Conservation (phyloP, 2,888 invertebrate species). For the Drosophila cyrtoloma region DNA sequence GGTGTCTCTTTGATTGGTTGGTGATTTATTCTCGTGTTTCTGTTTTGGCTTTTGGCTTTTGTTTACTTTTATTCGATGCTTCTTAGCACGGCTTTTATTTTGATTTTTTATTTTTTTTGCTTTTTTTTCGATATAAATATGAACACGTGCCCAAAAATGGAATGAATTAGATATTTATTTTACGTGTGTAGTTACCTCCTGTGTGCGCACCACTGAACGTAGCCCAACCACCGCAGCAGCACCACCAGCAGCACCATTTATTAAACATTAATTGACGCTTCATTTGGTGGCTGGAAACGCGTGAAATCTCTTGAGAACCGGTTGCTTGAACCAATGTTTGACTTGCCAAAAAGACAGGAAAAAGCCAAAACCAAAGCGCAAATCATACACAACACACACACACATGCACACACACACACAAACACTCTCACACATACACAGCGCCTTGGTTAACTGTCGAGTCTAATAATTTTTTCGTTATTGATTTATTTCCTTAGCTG, state of each 20-base stretch:
- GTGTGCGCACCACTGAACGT: background rate
- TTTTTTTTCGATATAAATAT: slow-evolving; percentile 8
- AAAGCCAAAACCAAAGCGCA: slow-evolving; percentile 43
- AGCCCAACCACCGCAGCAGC: slow-evolving; percentile 2
- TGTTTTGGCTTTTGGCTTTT: slow-evolving; percentile 45
- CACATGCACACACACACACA: slow-evolving; percentile 11
- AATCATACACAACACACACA: slow-evolving; percentile 50
- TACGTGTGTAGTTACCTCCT: slow-evolving; percentile 1
- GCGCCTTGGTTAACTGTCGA: slow-evolving; percentile 61
- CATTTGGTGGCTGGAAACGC: slow-evolving; percentile 63
- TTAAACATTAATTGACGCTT: slow-evolving; percentile 78
- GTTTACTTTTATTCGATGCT: slow-evolving; percentile 44
- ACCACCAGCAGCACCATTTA: slow-evolving; percentile 38
- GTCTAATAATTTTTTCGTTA: slow-evolving; percentile 60
- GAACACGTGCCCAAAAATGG: slow-evolving; percentile 47
- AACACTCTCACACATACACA: slow-evolving; percentile 12
- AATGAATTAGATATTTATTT: background rate
- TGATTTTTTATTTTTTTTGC: rapidly evolving
- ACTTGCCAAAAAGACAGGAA: slow-evolving; percentile 52
- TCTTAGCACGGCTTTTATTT: slow-evolving; percentile 20
- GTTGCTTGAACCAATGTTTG: slow-evolving; percentile 57
- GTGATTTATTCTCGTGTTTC: slow-evolving; percentile 33
- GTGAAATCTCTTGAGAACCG: slow-evolving; percentile 81
- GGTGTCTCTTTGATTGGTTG: slow-evolving; percentile 19
- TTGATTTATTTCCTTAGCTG: slow-evolving; percentile 80